Evolutionary conservation across 1,140 invertebrate genomes (phyloP).

Genomic region (Galleria mellonella): DNA sequence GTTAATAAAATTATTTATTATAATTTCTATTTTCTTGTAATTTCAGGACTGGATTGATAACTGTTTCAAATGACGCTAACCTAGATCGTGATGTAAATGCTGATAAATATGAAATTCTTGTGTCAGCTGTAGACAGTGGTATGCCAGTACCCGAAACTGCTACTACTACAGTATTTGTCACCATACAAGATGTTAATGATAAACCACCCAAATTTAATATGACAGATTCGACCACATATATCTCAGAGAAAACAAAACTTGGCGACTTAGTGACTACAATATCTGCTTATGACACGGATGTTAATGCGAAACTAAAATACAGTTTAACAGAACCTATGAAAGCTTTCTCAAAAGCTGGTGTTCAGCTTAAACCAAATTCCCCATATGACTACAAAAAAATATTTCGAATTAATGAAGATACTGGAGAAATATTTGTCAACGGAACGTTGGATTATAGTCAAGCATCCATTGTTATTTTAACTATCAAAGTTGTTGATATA

Average conservation of each 20-base stretch:
- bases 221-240: slow-evolving; percentile 76
- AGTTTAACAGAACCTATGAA: slow-evolving; percentile 80
- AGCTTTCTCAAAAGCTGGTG: slow-evolving; percentile 85
- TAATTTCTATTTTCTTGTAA: not conserved
- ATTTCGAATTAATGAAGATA: slow-evolving; percentile 81
- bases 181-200: slow-evolving; percentile 88
- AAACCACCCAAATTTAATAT: slow-evolving; percentile 85
- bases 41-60: slow-evolving; percentile 81
- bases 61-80: slow-evolving; percentile 82
- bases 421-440: slow-evolving; percentile 82
- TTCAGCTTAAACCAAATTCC: slow-evolving; percentile 76
- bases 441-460: slow-evolving; percentile 85
- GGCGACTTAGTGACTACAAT: slow-evolving; percentile 79
- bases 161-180: slow-evolving; percentile 82
- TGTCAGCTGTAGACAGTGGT: slow-evolving; percentile 83
- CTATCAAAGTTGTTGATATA: slow-evolving; percentile 82
- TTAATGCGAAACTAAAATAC: slow-evolving; percentile 80
- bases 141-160: slow-evolving; percentile 84
- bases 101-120: slow-evolving; percentile 81
- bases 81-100: slow-evolving; percentile 82
- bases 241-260: slow-evolving; percentile 81
- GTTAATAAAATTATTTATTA: too few species aligned
- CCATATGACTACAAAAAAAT: slow-evolving; percentile 80
- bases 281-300: slow-evolving; percentile 81
- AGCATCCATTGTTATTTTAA: slow-evolving; percentile 86